Conservation (phyloP, 2,113 vertebrate species). For the Sturnira hondurensis region DNA sequence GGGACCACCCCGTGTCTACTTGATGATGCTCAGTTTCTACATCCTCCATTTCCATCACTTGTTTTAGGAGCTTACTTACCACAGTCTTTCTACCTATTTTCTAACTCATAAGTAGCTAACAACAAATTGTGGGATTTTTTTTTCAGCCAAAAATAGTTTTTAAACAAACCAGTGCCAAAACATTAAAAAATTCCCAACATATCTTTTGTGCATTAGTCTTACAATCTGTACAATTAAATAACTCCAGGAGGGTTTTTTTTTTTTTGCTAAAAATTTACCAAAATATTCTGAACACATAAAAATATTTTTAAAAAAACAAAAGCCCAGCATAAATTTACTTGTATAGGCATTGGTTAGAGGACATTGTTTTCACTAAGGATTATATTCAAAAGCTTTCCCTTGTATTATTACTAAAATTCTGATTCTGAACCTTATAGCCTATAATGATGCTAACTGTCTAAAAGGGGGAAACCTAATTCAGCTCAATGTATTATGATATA, state of each 20-base stretch:
- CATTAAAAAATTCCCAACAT: conserved; percentile 84
- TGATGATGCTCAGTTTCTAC: background rate
- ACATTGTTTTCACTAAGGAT: conserved; percentile 80
- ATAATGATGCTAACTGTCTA: conserved; percentile 58
- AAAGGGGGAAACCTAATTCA: conserved; percentile 49
- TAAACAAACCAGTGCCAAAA: conserved; percentile 78
- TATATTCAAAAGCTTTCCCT: conserved; percentile 82
- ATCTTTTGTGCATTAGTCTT: conserved; percentile 81
- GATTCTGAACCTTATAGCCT: conserved; percentile 65
- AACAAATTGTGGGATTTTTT: conserved; percentile 65
- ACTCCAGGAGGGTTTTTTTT: conserved; percentile 84
- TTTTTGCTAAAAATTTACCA: conserved; percentile 94
- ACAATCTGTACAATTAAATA: conserved; percentile 87
- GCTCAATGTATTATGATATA: background rate
- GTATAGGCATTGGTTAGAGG: conserved; percentile 87
- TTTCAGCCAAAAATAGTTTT: conserved; percentile 68
- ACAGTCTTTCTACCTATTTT: conserved; percentile 21
- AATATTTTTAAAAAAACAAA: conserved; percentile 87
- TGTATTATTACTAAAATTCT: conserved; percentile 68
- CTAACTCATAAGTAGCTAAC: conserved; percentile 58
- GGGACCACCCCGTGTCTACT: background rate
- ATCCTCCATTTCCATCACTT: background rate
- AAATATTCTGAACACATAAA: conserved; percentile 96
- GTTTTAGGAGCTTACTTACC: conserved; percentile 57
- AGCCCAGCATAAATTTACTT: conserved; percentile 86